Conservation (phyloP, 2,888 invertebrate species). For the Clepsis dumicolana region DNA sequence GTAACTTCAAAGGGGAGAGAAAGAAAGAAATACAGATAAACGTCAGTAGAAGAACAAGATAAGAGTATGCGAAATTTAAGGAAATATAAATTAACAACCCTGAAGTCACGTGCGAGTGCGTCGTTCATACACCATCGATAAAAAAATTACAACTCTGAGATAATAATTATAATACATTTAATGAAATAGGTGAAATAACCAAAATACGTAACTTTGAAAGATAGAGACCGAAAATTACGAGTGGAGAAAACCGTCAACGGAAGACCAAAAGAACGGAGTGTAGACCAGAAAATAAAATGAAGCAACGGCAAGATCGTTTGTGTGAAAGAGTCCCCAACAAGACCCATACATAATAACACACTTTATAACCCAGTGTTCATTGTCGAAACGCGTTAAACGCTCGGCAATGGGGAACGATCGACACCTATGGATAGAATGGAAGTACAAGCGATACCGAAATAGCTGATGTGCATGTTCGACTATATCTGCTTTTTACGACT, state of each 20-base stretch:
- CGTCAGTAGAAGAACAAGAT: neutral
- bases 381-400: constrained; percentile 33
- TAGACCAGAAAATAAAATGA: neutral
- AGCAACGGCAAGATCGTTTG: neutral
- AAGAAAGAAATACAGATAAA: neutral
- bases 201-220: too few relatives aligned
- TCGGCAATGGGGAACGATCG: constrained; percentile 44
- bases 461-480: constrained; percentile 72
- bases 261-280: neutral
- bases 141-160: neutral
- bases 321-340: neutral
- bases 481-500: constrained; percentile 80
- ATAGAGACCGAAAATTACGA: neutral
- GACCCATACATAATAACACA: constrained; percentile 29
- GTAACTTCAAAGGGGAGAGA: neutral
- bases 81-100: neutral
- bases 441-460: constrained; percentile 70
- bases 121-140: neutral
- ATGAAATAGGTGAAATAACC: neutral
- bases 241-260: neutral
- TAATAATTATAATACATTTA: too few relatives aligned
- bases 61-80: neutral
- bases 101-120: neutral
- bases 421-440: constrained; percentile 58
- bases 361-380: constrained; percentile 37